Evolutionary conservation across 2,113 vertebrate species (phyloP), one percentile per base, ranked within the genome.

Genomic region (Microcebus lehilahytsara): DNA sequence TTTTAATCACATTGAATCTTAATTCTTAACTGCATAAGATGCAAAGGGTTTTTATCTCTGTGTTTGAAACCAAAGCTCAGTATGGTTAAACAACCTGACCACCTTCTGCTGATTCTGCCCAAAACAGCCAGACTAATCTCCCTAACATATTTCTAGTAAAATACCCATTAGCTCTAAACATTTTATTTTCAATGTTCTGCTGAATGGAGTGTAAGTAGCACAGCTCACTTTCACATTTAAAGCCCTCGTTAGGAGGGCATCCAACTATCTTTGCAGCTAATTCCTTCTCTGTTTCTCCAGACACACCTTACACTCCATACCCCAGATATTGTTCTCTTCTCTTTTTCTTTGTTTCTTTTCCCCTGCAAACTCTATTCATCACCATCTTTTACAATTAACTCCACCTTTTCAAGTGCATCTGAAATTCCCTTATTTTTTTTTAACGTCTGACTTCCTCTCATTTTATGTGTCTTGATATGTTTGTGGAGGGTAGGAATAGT

Each of bases 31-130:
- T n/a, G 4, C 23, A 0, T 30, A 40, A 46, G 23, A 53, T 80
- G 22, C 10, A n/a, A 42, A 53, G 22, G 16, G 22, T 53, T 81
- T 32, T 80, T 49, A 23, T 17, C 30, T 5, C 34, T 75, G 1
- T 75, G 42, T 78, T 75, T 58, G 53, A 80, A 87, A 42, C 74
- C 37, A 84, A 37, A 23, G 13, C 40, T 56, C 3, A 5, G 30
- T 0, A 3, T n/a, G 9, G 9, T 51, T 58, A 22, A 34, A 32
- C 10, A 60, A 5, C 0, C 37, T 42, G 8, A 30, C 5, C 30
- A 14, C 17, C 11, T 95, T 88, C 37, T 37, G 27, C 20, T 53
- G 20, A 0, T 27, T n/a, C 10, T n/a, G 19, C 1, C 19, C 12
- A 9, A 40, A 86, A n/a, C 9, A 89, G 13, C 12, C 42, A 84